Evolutionary conservation across 2,113 vertebrate genomes (phyloP), one percentile per base, ranked within the genome.

Genomic region (Urocolius indicus): DNA sequence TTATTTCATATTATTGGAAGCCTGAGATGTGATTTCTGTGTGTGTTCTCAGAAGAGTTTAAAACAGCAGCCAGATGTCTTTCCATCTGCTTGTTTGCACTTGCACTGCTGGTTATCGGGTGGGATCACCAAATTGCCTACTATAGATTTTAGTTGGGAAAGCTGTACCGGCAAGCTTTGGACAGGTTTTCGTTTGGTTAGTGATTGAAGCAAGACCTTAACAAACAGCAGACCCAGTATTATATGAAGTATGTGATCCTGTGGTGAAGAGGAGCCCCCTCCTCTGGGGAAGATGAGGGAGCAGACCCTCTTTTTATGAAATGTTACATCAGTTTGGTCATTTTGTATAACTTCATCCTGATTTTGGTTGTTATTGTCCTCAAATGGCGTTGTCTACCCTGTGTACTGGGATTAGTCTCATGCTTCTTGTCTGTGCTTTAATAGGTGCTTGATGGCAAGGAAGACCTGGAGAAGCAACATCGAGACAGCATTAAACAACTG

Each of bases 391-490:
- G 3, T 38, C 34, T 68, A 26, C 45, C 36, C 3, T 27, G 0
- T 2, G 0, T 16, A 4, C 82, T 88, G 46, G 16, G 18, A 29
- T 58, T 74, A 65, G 41, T 84, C 90, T 93, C 36, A 32, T 48
- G 32, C 11, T 88, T 62, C 76, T 74, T 61, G 6, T 66, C 51
- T 95, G 63, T 32, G 20, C 62, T 57, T 65, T 90, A 30, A 71
- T 73, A 99, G 99, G 98, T 99, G 45, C 98, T 99, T 46, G 99
- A 99, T 95, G 99, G 98, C 66, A 99, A 99, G 95, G 99, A 99
- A 57, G 99, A 99, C 54, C 96, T 99, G 57, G 99, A 99, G 96
- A 99, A 98, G 84, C 99, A 99, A 77, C 99, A 99, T 89, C 97
- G 99, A 93, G 99, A 99, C 80, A 99, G 98, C 97, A 99, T 99